phyloP scores from a whole-genome alignment of 2,113 vertebrate species.

The Bos indicus region DNA sequence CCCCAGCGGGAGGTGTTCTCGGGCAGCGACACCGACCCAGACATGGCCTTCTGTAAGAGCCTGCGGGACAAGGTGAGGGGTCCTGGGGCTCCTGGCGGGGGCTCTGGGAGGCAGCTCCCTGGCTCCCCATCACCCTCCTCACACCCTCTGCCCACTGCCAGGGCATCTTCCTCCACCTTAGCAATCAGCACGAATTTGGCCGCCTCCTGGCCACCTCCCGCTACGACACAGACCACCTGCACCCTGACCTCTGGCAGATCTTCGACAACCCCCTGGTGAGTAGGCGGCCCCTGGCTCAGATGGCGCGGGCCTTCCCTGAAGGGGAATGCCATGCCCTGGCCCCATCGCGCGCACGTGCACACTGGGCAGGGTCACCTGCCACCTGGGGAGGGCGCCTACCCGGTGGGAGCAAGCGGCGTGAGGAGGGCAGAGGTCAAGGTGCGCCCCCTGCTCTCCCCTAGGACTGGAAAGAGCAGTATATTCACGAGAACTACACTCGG shows the following conservation, averaged over 20 bases:
- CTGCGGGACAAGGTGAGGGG: conserved; percentile 79
- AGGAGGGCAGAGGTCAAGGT: not conserved
- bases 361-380: accelerated
- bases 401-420: accelerated
- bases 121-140: not conserved
- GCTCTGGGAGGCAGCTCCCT: not conserved
- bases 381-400: not conserved
- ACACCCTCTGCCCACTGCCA: not conserved
- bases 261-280: conserved; percentile 83
- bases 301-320: accelerated
- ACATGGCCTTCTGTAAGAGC: conserved; percentile 85
- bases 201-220: conserved; percentile 78
- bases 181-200: conserved; percentile 84
- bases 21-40: conserved; percentile 76
- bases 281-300: accelerated
- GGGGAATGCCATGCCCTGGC: accelerated
- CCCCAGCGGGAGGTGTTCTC: conserved; percentile 76
- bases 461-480: conserved; percentile 87
- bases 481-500: conserved; percentile 82
- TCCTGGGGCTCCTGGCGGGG: not conserved
- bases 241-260: conserved; percentile 88
- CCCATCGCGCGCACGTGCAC: accelerated
- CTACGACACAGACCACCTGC: conserved; percentile 80
- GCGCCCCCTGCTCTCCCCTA: not conserved
- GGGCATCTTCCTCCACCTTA: conserved; percentile 86